Percentiles rank a stretch among this genome's conserved stretches.
Evolutionary conservation across 2,888 invertebrate species (phyloP).

Genomic region (Polymixis flavicincta): DNA sequence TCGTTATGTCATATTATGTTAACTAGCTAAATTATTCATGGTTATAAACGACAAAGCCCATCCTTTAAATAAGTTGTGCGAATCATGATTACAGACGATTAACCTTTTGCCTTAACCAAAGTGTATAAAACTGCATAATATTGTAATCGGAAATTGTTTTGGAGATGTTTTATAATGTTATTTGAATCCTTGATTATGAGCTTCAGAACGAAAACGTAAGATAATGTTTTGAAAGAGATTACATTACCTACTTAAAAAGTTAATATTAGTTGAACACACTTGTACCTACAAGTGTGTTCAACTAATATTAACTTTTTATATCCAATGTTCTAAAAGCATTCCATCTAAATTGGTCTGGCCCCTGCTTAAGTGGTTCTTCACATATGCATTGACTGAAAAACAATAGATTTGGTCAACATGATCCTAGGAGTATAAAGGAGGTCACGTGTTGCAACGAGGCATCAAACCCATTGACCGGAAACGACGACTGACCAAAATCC

Average conservation of each 20-base stretch:
- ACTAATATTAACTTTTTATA: neutral
- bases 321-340: neutral
- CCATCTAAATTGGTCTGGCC: neutral
- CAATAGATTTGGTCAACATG: neutral
- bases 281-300: neutral
- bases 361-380: neutral
- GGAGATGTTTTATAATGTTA: neutral
- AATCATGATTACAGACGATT: constrained; percentile 17
- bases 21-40: constrained; percentile 5
- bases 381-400: neutral
- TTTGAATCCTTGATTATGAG: neutral
- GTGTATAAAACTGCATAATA: neutral
- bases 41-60: constrained; percentile 1
- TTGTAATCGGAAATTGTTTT: neutral
- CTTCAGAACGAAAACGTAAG: neutral
- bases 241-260: neutral
- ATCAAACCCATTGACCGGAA: constrained; percentile 45
- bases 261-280: too few species aligned
- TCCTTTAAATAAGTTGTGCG: constrained; percentile 2
- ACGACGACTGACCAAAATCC: constrained; percentile 1
- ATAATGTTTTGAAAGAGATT: neutral
- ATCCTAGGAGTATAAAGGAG: constrained; percentile 7
- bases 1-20: constrained; percentile 3
- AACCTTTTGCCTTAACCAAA: constrained; percentile 24
- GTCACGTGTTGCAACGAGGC: constrained; percentile 28